Conservation (phyloP, 2,797 vertebrate genomes). For the Pygocentrus nattereri region DNA sequence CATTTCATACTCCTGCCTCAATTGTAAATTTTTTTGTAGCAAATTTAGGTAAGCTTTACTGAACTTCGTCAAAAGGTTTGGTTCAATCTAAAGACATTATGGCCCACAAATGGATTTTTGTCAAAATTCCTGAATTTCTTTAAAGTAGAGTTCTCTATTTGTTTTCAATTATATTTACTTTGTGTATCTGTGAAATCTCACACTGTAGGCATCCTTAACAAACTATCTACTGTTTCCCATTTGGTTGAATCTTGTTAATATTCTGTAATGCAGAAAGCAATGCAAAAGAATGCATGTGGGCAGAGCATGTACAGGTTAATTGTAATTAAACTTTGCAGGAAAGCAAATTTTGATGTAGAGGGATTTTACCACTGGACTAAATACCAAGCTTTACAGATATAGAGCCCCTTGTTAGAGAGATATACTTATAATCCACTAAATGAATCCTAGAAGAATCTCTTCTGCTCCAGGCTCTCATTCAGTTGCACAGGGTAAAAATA, state of each 20-base stretch:
- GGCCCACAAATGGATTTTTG: neutral
- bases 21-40: neutral
- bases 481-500: constrained; percentile 13
- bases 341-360: neutral
- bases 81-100: neutral
- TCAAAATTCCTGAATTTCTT: too few species aligned
- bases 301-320: neutral
- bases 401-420: neutral
- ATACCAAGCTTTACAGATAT: neutral
- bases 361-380: neutral
- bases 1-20: neutral
- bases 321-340: neutral
- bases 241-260: neutral
- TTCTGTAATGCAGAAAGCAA: neutral
- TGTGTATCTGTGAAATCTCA: too few species aligned
- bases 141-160: too few species aligned
- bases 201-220: neutral
- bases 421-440: neutral
- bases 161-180: too few species aligned
- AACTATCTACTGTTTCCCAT: neutral
- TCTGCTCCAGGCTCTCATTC: neutral
- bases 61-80: neutral
- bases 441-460: neutral
- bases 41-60: neutral
- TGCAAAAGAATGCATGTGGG: neutral